Evolutionary conservation across 1,140 invertebrate genomes (phyloP).

Genomic region (Heterodera carotae): DNA sequence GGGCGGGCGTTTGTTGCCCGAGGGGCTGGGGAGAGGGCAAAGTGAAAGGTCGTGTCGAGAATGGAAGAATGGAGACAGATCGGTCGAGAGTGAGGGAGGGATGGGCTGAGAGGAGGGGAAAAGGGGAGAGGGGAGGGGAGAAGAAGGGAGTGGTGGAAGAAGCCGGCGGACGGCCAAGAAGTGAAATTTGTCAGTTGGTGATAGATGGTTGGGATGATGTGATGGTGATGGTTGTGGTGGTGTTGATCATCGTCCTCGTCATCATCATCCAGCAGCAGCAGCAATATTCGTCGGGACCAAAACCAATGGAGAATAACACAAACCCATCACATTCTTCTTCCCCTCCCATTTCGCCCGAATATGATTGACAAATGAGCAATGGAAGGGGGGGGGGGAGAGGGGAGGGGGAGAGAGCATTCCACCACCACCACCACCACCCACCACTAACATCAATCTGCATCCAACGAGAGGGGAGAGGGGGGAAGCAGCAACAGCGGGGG

Average conservation of each 20-base stretch:
- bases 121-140: no score
- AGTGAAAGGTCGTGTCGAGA: neutral
- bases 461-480: no score
- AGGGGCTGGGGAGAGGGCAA: neutral
- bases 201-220: neutral
- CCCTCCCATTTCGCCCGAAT: neutral
- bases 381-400: no score
- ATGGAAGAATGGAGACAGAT: neutral
- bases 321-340: constrained; percentile 7
- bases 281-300: neutral
- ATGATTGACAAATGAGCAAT: constrained; percentile 10
- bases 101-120: no score
- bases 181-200: constrained; percentile 15
- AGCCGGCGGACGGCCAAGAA: neutral
- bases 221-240: neutral
- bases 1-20: neutral
- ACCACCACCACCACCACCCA: neutral
- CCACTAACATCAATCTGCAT: no score
- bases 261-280: neutral
- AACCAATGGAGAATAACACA: constrained; percentile 2
- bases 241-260: neutral
- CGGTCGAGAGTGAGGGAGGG: neutral
- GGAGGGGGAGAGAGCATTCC: neutral
- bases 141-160: neutral
- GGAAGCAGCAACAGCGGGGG: no score